Conservation (phyloP, 2,797 vertebrate genomes). For the Falco peregrinus region DNA sequence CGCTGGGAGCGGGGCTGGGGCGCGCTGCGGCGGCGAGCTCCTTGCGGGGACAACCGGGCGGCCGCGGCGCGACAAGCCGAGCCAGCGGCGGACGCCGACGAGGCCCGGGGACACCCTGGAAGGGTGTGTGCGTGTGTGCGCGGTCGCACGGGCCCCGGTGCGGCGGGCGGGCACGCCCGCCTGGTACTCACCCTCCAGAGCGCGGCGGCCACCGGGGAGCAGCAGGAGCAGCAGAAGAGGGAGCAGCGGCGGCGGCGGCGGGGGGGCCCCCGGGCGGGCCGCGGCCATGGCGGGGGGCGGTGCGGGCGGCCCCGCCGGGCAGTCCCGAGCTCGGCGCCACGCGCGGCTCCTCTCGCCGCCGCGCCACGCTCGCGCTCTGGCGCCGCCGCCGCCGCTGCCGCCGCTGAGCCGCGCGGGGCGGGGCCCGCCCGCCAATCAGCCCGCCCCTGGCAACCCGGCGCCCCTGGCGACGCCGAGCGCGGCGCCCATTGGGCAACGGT, state of each 20-base stretch:
- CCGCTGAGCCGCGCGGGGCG: conserved; percentile 64
- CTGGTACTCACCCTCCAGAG: conserved; percentile 74
- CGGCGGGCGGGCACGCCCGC: neutral
- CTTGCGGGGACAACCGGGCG: neutral
- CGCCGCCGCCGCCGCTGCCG: conserved; percentile 65
- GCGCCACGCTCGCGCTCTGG: conserved; percentile 67
- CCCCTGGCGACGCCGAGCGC: no score
- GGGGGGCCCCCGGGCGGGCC: conserved; percentile 45
- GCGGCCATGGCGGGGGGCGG: conserved; percentile 67
- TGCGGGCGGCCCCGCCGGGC: conserved; percentile 45
- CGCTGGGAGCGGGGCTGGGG: neutral
- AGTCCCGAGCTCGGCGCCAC: conserved; percentile 29
- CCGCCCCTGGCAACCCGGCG: conserved; percentile 25
- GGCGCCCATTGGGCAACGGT: no score
- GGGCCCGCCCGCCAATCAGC: conserved; percentile 37
- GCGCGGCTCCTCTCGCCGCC: conserved; percentile 50
- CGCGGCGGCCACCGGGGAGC: conserved; percentile 60
- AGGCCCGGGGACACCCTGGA: neutral
- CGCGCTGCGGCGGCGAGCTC: neutral
- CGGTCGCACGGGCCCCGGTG: conserved; percentile 6
- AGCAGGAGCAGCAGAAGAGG: conserved; percentile 33
- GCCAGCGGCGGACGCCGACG: neutral
- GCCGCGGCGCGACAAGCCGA: neutral
- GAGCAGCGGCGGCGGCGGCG: neutral
- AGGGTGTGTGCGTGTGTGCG: neutral